phyloP scores from a whole-genome alignment of 2,797 vertebrate species.

The Amphiprion clarkii region DNA sequence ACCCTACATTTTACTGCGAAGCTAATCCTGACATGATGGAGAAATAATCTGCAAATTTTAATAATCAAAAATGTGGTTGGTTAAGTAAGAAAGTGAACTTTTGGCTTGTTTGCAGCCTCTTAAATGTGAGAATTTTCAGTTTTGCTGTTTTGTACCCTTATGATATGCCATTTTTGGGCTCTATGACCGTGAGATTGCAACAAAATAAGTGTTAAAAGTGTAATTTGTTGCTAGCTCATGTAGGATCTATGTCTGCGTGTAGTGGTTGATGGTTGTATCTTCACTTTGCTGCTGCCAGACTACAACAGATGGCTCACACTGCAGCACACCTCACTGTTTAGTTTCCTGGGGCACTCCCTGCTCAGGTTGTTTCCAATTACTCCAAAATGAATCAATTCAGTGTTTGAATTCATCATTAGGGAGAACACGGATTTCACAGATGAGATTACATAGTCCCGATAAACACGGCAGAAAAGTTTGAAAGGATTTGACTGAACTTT shows the following conservation, averaged over 20 bases:
- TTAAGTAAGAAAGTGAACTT: too few relatives aligned
- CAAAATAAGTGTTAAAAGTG: background rate
- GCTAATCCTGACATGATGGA: too few relatives aligned
- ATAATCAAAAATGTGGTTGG: too few relatives aligned
- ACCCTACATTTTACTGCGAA: too few relatives aligned
- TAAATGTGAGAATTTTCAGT: too few relatives aligned
- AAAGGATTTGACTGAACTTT: slow-evolving; percentile 33
- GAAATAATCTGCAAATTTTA: too few relatives aligned
- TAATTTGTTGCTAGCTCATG: background rate
- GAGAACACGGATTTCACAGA: slow-evolving; percentile 58
- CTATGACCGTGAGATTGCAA: background rate
- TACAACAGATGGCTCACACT: slow-evolving; percentile 51
- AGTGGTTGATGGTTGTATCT: slow-evolving; percentile 6
- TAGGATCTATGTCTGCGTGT: background rate
- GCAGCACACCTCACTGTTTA: slow-evolving; percentile 54
- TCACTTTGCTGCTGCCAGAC: slow-evolving; percentile 20
- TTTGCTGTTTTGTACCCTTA: too few relatives aligned
- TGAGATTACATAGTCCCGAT: slow-evolving; percentile 36
- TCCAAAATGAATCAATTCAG: slow-evolving; percentile 52
- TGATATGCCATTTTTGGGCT: too few relatives aligned
- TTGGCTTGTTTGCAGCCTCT: too few relatives aligned
- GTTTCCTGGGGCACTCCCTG: slow-evolving; percentile 38
- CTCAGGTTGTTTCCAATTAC: slow-evolving; percentile 61
- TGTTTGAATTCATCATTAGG: slow-evolving; percentile 50
- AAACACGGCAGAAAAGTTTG: slow-evolving; percentile 16